Base-by-base conservation (phyloP, 2,113 vertebrate genomes). In the Phaethornis superciliosus region DNA sequence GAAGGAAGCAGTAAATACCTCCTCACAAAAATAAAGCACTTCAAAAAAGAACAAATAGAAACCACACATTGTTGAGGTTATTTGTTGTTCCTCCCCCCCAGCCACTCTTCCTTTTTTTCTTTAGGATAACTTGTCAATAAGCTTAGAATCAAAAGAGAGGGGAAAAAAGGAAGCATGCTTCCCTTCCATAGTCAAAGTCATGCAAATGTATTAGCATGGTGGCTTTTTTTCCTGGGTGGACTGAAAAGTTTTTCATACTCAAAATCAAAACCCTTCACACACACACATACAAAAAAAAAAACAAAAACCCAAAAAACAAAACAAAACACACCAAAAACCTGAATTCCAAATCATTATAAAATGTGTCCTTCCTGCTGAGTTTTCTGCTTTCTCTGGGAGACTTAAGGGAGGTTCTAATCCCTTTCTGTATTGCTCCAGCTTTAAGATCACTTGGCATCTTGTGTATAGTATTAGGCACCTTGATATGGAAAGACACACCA, bases 111-210 rank as follows among this genome's bases (percentile, higher is more conserved):
- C 85, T 95, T 97, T 95, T 95, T 94, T 93, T 93, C 77, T 97
- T 94, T 88, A 81, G 85, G 81, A 77, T 94, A 92, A 51, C 88
- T 93, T 93, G 95, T 96, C 96, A 97, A 95, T 97, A 97, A 94
- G 95, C 85, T 96, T 94, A 89, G 75, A 97, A 88, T 69, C 69
- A 92, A 93, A 96, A 95, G 72, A 1, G 18, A 8, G 72, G 82
- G 7, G 51, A 78, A 10, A 18, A 92, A 96, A 93, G 42, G 32
- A 22, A 90, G 26, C 55, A 81, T 65, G n/a, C 58, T 89, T 89
- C 28, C 62, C 64, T 85, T 93, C 77, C 70, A 14, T 22, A 87
- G 33, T 52, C 46, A 91, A 83, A 74, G 59, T 81, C 87, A 55
- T 90, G 35, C 55, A 89, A 72, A 90, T 79, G 9, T 58, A 60